A percentile compares a stretch with the other conserved stretches of the same genome.
Evolutionary conservation across 2,888 invertebrate genomes (phyloP).

Genomic region (Choreutis nemorana): DNA sequence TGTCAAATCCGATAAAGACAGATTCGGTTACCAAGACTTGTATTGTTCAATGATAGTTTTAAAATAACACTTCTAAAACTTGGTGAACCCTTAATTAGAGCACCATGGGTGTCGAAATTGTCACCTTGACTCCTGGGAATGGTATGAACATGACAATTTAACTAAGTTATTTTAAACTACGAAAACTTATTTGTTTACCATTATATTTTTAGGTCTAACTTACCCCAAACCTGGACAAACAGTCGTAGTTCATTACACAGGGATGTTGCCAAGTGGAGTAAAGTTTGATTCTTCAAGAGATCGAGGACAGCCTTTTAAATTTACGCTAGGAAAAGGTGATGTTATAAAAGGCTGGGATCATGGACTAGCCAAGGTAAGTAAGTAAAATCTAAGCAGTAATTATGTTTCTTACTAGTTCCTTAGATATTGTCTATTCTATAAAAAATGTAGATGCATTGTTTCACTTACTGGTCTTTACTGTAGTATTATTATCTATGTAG

Average conservation of each 20-base stretch:
- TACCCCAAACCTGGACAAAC: slow-evolving; percentile 95
- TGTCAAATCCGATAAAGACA: no score
- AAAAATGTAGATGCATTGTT: no score
- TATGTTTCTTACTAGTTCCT: no score
- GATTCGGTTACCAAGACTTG: no score
- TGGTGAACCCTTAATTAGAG: not conserved
- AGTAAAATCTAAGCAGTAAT: no score
- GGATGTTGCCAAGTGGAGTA: slow-evolving; percentile 85
- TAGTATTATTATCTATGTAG: no score
- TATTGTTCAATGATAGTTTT: no score
- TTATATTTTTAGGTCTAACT: slow-evolving; percentile 74
- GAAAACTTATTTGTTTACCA: slow-evolving; percentile 1
- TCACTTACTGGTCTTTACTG: no score
- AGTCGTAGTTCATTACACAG: slow-evolving; percentile 96
- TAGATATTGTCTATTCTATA: no score
- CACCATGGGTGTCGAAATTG: slow-evolving; percentile 50
- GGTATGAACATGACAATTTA: slow-evolving; percentile 20
- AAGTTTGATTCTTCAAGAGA: slow-evolving; percentile 98
- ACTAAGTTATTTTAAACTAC: not conserved
- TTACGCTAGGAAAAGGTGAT: slow-evolving; percentile 92
- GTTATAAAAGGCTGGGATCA: slow-evolving; percentile 99
- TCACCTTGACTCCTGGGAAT: slow-evolving; percentile 47
- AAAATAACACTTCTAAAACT: no score
- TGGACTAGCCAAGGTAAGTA: slow-evolving; percentile 83
- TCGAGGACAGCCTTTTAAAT: slow-evolving; percentile 92